phyloP scores from a whole-genome alignment of 2,797 vertebrate genomes.

The Microchirus variegatus region DNA sequence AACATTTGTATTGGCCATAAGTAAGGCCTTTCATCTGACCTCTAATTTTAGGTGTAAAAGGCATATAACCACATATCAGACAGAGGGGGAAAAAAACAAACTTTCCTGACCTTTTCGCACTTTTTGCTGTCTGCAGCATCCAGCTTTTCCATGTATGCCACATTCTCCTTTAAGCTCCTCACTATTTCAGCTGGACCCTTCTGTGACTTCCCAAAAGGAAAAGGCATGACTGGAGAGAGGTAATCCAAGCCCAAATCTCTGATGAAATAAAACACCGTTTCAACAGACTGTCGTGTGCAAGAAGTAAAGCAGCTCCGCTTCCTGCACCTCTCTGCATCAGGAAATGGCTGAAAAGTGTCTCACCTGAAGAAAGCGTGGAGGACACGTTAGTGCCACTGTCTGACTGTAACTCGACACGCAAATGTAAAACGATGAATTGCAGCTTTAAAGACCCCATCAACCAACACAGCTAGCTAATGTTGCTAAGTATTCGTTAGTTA shows the following conservation, averaged over 20 bases:
- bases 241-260: conserved; percentile 22
- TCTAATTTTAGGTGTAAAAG: not conserved
- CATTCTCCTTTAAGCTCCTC: conserved; percentile 83
- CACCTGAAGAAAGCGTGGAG: conserved; percentile 28
- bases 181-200: conserved; percentile 87
- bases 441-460: conserved; percentile 14
- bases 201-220: conserved; percentile 86
- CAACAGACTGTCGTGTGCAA: conserved; percentile 4
- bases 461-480: not conserved
- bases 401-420: conserved; percentile 8
- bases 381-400: not conserved
- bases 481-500: conserved; percentile 6
- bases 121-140: conserved; percentile 83
- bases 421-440: conserved; percentile 8
- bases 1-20: too few relatives aligned
- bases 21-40: too few relatives aligned
- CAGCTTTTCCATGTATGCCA: conserved; percentile 83
- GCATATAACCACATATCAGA: not conserved
- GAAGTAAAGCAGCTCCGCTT: conserved; percentile 26
- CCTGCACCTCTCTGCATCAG: conserved; percentile 37
- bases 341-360: conserved; percentile 41
- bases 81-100: not conserved
- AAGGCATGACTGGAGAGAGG: conserved; percentile 79
- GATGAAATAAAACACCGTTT: conserved; percentile 40
- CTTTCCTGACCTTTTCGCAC: conserved; percentile 79